These are phyloP conservation scores for Atherinomorus stipes DNA, from an alignment of 2,113 vertebrate genomes.

Conservation along the genomic window DNA sequence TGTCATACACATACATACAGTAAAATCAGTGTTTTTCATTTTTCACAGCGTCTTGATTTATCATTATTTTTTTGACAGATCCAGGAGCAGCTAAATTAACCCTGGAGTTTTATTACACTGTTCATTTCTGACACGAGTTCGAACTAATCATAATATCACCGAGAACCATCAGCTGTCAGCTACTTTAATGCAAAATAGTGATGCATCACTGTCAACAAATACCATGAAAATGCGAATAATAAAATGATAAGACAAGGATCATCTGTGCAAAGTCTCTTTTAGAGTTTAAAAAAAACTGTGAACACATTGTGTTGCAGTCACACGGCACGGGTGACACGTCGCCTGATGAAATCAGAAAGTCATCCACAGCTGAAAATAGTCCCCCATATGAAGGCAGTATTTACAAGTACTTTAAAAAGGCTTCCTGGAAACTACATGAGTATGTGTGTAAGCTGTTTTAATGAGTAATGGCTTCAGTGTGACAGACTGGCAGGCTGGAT, in stretches of 20 bases:
- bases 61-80: conserved; percentile 6
- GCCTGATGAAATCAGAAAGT: no score
- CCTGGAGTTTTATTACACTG: not conserved
- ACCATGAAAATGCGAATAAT: not conserved
- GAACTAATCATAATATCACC: not conserved
- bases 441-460: not conserved
- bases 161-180: not conserved
- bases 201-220: conserved; percentile 1
- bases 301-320: no score
- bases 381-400: not conserved
- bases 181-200: conserved; percentile 6
- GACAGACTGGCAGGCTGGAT: no score
- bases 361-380: not conserved
- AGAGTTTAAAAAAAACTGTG: no score
- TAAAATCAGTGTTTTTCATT: not conserved
- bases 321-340: no score
- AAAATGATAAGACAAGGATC: not conserved
- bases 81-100: not conserved
- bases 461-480: not conserved
- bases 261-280: not conserved
- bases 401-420: no score
- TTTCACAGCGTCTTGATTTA: not conserved
- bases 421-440: no score
- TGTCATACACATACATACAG: not conserved
- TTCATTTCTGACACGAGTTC: not conserved